Conservation (phyloP, 2,797 vertebrate genomes). For the Halcyon smyrnensis region DNA sequence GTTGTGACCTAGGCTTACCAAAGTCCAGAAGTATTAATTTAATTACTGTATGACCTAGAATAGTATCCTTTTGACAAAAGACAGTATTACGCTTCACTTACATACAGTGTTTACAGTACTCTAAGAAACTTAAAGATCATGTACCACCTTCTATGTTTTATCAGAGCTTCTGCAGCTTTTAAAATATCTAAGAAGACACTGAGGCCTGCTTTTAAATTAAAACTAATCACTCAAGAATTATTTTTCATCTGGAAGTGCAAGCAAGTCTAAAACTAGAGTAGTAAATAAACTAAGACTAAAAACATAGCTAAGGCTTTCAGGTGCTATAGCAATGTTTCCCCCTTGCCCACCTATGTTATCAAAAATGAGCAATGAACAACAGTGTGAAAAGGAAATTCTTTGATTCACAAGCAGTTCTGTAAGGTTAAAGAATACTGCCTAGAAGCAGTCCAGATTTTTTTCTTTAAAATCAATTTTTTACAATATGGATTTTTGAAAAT, state of each 20-base stretch:
- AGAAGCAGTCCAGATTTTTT: not conserved
- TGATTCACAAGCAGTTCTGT: not conserved
- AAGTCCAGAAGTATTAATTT: not conserved
- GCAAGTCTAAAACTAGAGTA: not conserved
- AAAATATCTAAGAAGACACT: not conserved
- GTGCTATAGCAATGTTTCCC: not conserved
- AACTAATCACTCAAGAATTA: not conserved
- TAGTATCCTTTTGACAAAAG: not conserved
- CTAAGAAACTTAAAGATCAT: not conserved
- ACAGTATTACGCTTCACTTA: not conserved
- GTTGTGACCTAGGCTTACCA: not conserved
- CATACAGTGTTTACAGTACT: not conserved
- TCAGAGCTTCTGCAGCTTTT: not conserved
- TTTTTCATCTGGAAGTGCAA: not conserved
- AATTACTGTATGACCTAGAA: not conserved
- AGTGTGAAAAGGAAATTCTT: not conserved
- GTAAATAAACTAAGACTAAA: not conserved
- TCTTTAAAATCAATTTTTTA: not conserved
- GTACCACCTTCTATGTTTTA: not conserved
- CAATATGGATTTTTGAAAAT: not conserved
- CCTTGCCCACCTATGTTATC: not conserved
- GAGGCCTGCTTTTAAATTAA: not conserved
- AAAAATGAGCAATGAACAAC: not conserved
- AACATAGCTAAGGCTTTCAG: not conserved
- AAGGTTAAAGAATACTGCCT: not conserved